Conservation (phyloP, 2,113 vertebrate genomes). For the Scortum barcoo region DNA sequence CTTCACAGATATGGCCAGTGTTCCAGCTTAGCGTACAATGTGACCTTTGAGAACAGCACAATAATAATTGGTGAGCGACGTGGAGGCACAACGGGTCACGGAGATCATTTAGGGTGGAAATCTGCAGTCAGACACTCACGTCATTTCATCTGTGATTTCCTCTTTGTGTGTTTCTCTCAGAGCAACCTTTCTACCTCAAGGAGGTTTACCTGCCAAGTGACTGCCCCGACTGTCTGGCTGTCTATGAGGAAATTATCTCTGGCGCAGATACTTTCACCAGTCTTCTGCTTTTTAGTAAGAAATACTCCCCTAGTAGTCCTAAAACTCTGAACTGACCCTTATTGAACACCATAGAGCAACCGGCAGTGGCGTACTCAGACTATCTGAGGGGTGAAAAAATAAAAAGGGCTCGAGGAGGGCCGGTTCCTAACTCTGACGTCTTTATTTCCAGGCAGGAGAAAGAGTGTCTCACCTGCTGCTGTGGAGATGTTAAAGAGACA, state of each 20-base stretch:
- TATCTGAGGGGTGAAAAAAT: too few species aligned
- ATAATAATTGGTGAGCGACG: conserved; percentile 69
- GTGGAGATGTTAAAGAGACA: conserved; percentile 58
- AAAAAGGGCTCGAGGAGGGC: too few species aligned
- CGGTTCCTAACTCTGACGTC: neutral
- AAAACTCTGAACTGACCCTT: neutral
- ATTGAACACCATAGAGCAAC: too few species aligned
- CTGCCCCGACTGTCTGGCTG: conserved; percentile 67
- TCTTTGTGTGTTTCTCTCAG: conserved; percentile 39
- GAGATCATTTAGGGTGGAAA: neutral
- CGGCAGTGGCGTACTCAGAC: too few species aligned
- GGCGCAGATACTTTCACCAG: conserved; percentile 55
- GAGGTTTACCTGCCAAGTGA: conserved; percentile 67
- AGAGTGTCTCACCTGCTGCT: conserved; percentile 35
- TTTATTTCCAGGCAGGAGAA: conserved; percentile 59
- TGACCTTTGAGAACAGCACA: conserved; percentile 73
- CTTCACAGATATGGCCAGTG: conserved; percentile 53
- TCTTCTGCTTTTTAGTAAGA: conserved; percentile 75
- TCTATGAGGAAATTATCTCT: conserved; percentile 58
- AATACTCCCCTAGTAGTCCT: neutral
- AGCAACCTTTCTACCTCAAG: conserved; percentile 71
- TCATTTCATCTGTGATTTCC: neutral
- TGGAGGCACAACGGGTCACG: neutral
- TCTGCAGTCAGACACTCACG: neutral
- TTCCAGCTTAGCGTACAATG: conserved; percentile 53